A percentile compares a stretch with the other conserved stretches of the same genome.
phyloP scores from a whole-genome alignment of 2,113 vertebrate genomes.

The Otis tarda region DNA sequence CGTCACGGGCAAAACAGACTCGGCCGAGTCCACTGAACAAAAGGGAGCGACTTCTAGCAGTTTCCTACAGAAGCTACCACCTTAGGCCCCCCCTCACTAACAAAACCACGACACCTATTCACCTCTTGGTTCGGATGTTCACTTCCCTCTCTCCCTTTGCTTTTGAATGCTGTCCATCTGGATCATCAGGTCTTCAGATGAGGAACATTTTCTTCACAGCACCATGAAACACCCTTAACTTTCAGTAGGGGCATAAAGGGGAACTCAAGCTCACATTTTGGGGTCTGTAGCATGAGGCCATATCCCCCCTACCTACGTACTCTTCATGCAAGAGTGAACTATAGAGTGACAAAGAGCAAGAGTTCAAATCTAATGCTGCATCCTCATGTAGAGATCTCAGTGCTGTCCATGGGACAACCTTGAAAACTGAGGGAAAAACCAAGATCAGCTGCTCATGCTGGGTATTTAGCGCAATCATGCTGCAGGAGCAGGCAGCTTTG shows the following conservation, averaged over 20 bases:
- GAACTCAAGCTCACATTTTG: background rate
- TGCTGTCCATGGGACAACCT: background rate
- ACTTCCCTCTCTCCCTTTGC: background rate
- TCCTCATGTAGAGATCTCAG: background rate
- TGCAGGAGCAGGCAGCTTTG: background rate
- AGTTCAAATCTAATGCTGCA: background rate
- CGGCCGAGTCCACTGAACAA: too few relatives aligned
- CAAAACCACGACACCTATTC: too few relatives aligned
- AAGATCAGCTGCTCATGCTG: background rate
- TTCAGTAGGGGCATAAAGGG: background rate
- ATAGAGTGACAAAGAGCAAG: background rate
- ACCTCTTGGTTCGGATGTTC: background rate
- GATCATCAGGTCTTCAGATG: background rate
- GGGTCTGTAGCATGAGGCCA: background rate
- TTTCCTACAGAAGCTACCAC: too few relatives aligned
- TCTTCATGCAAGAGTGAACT: background rate
- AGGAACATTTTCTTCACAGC: background rate
- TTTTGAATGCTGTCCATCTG: background rate
- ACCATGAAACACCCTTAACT: background rate
- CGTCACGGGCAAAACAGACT: too few relatives aligned
- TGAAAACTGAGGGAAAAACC: background rate
- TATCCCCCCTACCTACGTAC: fast-evolving
- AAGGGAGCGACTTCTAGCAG: too few relatives aligned
- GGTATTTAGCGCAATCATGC: background rate
- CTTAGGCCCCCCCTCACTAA: too few relatives aligned